phyloP scores from a whole-genome alignment of 2,888 invertebrate genomes.

The Drosophila stalkeri region DNA sequence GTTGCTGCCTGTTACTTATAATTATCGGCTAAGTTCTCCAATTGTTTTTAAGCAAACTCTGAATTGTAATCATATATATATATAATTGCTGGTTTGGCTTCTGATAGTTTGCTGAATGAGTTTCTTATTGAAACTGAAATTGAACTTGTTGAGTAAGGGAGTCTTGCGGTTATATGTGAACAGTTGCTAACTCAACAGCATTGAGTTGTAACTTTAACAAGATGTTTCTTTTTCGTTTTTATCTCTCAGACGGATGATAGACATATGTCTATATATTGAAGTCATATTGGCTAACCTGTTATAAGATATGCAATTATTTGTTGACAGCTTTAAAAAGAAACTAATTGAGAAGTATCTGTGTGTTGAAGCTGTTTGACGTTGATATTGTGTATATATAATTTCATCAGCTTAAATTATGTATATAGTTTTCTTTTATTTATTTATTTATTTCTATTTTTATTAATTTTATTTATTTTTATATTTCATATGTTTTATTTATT shows the following conservation, averaged over 20 bases:
- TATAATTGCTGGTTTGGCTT: slow-evolving; percentile 26
- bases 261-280: background rate
- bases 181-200: slow-evolving; percentile 18
- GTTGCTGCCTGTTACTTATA: slow-evolving; percentile 36
- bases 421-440: too few species aligned
- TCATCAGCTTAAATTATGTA: background rate
- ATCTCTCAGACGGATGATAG: background rate
- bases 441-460: too few species aligned
- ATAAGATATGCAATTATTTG: background rate
- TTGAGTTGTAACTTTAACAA: slow-evolving; percentile 58
- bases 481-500: too few species aligned
- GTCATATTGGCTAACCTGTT: background rate
- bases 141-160: background rate
- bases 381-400: background rate
- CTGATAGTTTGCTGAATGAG: slow-evolving; percentile 20
- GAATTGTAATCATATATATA: slow-evolving; percentile 28
- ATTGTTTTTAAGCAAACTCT: slow-evolving; percentile 42
- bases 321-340: background rate
- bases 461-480: too few species aligned
- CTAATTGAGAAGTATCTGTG: background rate
- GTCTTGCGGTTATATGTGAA: background rate
- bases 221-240: background rate
- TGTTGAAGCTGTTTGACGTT: too few species aligned
- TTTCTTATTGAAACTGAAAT: slow-evolving; percentile 13
- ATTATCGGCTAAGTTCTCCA: slow-evolving; percentile 42